A percentile compares a stretch with the other conserved stretches of the same genome.
Evolutionary conservation across 2,888 invertebrate genomes (phyloP).

Genomic region (Dasypolia templi): DNA sequence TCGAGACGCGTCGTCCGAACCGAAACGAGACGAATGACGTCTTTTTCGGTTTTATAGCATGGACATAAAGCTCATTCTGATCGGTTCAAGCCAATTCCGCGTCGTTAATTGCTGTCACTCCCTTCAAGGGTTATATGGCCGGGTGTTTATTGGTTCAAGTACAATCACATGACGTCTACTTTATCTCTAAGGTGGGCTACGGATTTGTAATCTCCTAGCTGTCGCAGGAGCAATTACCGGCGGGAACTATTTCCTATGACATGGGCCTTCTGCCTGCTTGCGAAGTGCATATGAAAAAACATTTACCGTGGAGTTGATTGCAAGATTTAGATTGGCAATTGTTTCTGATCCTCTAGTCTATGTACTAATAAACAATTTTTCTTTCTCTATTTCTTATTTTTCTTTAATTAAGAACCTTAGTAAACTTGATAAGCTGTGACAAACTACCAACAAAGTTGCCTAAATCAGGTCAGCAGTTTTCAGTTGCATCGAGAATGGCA

Average conservation of each 20-base stretch:
- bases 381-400: no score
- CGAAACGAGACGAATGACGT: background rate
- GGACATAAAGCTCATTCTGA: background rate
- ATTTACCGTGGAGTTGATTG: background rate
- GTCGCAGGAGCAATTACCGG: constrained; percentile 28
- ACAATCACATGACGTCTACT: background rate
- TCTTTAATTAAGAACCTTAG: background rate
- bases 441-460: background rate
- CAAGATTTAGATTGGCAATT: background rate
- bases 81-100: background rate
- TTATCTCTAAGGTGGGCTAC: background rate
- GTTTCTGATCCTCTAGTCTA: background rate
- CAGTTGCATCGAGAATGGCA: background rate
- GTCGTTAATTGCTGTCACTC: background rate
- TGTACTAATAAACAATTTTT: background rate
- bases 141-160: background rate
- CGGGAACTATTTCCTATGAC: constrained; percentile 23
- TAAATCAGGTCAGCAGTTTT: constrained; percentile 3
- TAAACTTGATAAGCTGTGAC: background rate
- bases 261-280: background rate
- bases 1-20: background rate
- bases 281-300: background rate
- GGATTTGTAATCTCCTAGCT: constrained; percentile 38
- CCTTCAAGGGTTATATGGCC: background rate
- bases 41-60: background rate